Base-by-base conservation (phyloP, 2,797 vertebrate genomes). In the Melanotaenia parkinsoni region DNA sequence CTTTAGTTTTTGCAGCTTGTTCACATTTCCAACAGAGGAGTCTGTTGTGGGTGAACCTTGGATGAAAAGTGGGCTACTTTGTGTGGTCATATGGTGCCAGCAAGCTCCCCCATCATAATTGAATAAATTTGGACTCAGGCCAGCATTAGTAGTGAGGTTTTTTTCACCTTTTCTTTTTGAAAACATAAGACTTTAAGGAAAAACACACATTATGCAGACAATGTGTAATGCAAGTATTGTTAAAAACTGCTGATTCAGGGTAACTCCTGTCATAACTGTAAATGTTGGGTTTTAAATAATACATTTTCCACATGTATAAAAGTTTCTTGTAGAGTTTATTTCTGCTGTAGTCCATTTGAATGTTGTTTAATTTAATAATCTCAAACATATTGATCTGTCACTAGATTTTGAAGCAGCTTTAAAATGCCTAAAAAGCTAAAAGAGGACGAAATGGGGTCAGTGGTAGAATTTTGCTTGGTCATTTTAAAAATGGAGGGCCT, bases 21-120 rank as follows among this genome's bases (percentile, higher is more conserved):
- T 88, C 74, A 74, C 32, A 68, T 82, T 81, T 73, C 40, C 43
- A 86, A 60, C 22, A 81, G 77, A 71, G 58, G 59, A 72, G 66
- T 73, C 73, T 1, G 26, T 74, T 76, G 58, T 58, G 45, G 65
- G 57, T 75, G 47, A 79, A 86, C 11, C 70, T 69, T 64, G 75
- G 81, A 77, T 47, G 43, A 88, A 73, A 50, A 53, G 51, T 11
- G 1, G 11, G 67, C 70, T 80, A 86, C 75, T 84, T 86, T 82
- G 69, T 75, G 22, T 12, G 56, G 37, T 75, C 43, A 26, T 62
- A 47, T 67, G 32, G 38, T 51, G 64, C 68, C 58, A 38, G 64
- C 63, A 67, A 70, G 77, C 43, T 57, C 30, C 50, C 80, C 85
- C 72, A 79, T 88, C 66, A 86, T 76, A 70, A 79, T 82, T 86